phyloP scores from a whole-genome alignment of 2,797 vertebrate species.

The Meriones psammophilus region DNA sequence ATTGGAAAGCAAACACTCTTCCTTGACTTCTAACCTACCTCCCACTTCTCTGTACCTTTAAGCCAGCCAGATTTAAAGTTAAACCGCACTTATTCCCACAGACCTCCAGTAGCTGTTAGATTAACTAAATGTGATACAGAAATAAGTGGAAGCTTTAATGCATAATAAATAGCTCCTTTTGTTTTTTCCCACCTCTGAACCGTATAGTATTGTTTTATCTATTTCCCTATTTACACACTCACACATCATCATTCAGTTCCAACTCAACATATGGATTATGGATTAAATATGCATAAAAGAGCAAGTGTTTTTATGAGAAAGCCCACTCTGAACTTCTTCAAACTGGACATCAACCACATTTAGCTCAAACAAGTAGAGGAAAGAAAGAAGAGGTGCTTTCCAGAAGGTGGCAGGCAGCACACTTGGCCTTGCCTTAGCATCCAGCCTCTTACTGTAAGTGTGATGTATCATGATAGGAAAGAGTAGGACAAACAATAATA shows the following conservation, averaged over 20 bases:
- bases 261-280: neutral
- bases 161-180: neutral
- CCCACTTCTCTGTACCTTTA: no score
- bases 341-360: neutral
- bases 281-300: slow-evolving; percentile 3
- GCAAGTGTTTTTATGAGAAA: neutral
- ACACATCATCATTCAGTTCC: neutral
- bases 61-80: neutral
- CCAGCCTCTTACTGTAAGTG: neutral
- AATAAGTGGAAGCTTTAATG: neutral
- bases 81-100: neutral
- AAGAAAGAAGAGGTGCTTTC: neutral
- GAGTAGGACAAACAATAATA: neutral
- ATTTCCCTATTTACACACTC: neutral
- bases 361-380: neutral
- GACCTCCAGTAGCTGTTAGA: neutral
- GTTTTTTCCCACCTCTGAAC: neutral
- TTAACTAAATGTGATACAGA: neutral
- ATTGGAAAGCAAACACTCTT: neutral
- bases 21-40: neutral
- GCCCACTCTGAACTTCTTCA: neutral
- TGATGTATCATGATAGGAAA: neutral
- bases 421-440: neutral
- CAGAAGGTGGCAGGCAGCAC: accelerated
- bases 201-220: neutral